Evolutionary conservation across 2,797 vertebrate genomes (phyloP).

Genomic region (Pterois miles): DNA sequence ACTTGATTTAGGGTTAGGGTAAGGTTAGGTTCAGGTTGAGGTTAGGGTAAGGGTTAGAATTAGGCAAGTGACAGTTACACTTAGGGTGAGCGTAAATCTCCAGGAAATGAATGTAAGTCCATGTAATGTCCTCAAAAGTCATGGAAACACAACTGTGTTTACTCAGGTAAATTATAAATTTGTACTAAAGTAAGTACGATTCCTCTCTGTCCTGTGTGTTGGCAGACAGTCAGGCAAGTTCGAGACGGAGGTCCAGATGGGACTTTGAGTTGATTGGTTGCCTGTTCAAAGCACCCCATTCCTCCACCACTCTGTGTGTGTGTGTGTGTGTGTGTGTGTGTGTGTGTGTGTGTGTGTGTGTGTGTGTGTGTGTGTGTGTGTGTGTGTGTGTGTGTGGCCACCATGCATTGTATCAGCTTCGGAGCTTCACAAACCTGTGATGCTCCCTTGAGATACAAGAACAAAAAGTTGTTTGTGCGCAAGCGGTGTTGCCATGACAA

Average conservation of each 20-base stretch:
- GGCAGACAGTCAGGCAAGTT: constrained; percentile 29
- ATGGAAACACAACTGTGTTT: too few species aligned
- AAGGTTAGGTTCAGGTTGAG: too few species aligned
- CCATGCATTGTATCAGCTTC: constrained; percentile 13
- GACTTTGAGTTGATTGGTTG: constrained; percentile 39
- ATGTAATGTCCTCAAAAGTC: too few species aligned
- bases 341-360: background rate
- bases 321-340: background rate
- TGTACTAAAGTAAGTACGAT: background rate
- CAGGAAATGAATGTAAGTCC: too few species aligned
- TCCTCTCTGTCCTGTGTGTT: constrained; percentile 4
- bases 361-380: background rate
- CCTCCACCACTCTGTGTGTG: background rate
- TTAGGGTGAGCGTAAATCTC: too few species aligned
- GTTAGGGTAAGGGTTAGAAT: too few species aligned
- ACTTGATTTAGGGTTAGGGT: too few species aligned
- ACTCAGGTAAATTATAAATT: too few species aligned
- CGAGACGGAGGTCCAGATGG: constrained; percentile 54
- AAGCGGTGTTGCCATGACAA: constrained; percentile 69
- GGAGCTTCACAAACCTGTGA: constrained; percentile 43
- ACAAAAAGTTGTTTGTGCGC: constrained; percentile 69
- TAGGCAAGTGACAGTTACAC: too few species aligned
- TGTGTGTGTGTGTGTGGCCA: background rate
- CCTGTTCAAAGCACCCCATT: constrained; percentile 22
- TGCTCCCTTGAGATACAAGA: constrained; percentile 40